Evolutionary conservation across 2,113 vertebrate genomes (phyloP).

Genomic region (Oxyruncus cristatus): DNA sequence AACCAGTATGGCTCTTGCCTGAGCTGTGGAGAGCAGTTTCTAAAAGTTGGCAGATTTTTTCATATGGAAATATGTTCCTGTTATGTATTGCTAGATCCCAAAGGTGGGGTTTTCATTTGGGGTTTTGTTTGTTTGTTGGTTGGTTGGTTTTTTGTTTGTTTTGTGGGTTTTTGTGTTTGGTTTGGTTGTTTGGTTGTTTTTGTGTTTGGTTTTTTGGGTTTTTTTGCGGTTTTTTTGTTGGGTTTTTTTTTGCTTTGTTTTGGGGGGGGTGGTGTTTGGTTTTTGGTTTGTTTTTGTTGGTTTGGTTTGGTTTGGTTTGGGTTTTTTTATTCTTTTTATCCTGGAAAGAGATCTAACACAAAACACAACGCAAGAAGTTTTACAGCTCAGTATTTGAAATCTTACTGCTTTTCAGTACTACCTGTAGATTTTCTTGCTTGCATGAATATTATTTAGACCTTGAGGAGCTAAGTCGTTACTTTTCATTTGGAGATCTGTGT

Average conservation of each 20-base stretch:
- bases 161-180: too few species aligned
- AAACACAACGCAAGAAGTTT: not conserved
- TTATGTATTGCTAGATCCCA: not conserved
- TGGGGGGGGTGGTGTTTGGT: too few species aligned
- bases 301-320: too few species aligned
- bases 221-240: too few species aligned
- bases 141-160: not conserved
- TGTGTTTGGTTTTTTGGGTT: too few species aligned
- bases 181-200: too few species aligned
- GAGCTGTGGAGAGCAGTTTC: not conserved
- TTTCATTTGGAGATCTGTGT: not conserved
- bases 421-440: not conserved
- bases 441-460: not conserved
- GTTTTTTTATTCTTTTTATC: not conserved
- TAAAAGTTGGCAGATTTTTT: not conserved
- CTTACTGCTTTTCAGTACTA: not conserved
- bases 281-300: not conserved
- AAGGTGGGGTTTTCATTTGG: too few species aligned
- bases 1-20: not conserved
- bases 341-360: not conserved
- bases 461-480: not conserved
- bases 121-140: too few species aligned
- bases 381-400: not conserved
- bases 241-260: too few species aligned
- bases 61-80: not conserved